A percentile compares a stretch with the other conserved stretches of the same genome.
These are phyloP conservation scores for Epirrhoe tristata DNA, from an alignment of 2,888 invertebrate genomes.

Conservation along the genomic window DNA sequence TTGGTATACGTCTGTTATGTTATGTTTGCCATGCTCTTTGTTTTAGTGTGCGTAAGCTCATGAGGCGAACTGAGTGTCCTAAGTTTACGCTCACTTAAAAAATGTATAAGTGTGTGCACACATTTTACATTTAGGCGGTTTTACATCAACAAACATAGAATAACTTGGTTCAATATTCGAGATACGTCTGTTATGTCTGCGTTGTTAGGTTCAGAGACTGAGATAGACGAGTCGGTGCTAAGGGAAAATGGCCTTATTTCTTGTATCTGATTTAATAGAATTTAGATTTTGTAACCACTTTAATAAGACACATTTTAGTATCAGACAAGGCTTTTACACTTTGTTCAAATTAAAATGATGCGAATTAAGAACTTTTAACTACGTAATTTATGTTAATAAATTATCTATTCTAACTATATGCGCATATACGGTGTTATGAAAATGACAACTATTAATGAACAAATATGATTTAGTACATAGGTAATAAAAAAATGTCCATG, in stretches of 20 bases:
- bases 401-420: background rate
- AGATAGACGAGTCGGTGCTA: constrained; percentile 55
- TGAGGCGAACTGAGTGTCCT: no score
- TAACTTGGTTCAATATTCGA: background rate
- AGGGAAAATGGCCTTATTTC: constrained; percentile 49
- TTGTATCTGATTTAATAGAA: constrained; percentile 9
- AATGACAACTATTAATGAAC: background rate
- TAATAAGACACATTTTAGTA: background rate
- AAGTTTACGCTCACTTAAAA: no score
- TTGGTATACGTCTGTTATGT: no score
- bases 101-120: background rate
- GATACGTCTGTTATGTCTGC: background rate
- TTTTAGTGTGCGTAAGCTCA: no score
- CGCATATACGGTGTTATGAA: background rate
- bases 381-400: background rate
- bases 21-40: no score
- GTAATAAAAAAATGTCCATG: constrained; percentile 1
- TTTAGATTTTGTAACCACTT: constrained; percentile 8
- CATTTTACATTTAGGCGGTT: background rate
- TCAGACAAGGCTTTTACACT: background rate
- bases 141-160: background rate
- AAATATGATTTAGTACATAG: background rate
- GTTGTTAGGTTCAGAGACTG: constrained; percentile 51
- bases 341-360: background rate
- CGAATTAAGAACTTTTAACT: background rate